phyloP scores from a whole-genome alignment of 1,140 invertebrate genomes.

The Drosophila insularis region DNA sequence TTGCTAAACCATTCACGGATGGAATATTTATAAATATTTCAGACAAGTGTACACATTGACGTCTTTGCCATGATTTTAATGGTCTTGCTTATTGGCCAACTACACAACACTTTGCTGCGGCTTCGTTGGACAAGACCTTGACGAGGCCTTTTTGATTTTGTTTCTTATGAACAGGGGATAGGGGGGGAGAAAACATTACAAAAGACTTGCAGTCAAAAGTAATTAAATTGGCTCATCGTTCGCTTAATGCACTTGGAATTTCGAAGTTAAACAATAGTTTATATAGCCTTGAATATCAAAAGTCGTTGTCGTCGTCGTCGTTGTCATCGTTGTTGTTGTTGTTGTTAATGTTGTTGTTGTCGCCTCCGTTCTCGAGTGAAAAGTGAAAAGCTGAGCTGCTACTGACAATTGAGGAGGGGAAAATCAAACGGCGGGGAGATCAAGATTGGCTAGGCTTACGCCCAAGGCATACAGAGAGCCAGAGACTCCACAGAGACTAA shows the following conservation, averaged over 20 bases:
- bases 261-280: background rate
- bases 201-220: conserved; percentile 9
- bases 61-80: conserved; percentile 39
- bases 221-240: conserved; percentile 15
- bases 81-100: conserved; percentile 66
- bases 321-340: too few relatives aligned
- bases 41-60: conserved; percentile 28
- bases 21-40: conserved; percentile 63
- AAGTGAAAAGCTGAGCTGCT: background rate
- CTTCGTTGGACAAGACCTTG: conserved; percentile 62
- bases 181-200: conserved; percentile 36
- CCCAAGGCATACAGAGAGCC: background rate
- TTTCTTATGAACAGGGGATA: background rate
- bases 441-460: background rate
- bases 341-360: too few relatives aligned
- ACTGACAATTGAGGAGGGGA: background rate
- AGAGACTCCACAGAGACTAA: background rate
- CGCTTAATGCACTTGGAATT: background rate
- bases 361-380: background rate
- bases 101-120: conserved; percentile 22
- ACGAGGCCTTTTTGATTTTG: conserved; percentile 37
- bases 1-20: conserved; percentile 53
- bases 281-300: conserved; percentile 1
- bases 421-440: background rate
- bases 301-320: background rate